Evolutionary conservation across 2,113 vertebrate genomes (phyloP).

Genomic region (Callorhinus ursinus): DNA sequence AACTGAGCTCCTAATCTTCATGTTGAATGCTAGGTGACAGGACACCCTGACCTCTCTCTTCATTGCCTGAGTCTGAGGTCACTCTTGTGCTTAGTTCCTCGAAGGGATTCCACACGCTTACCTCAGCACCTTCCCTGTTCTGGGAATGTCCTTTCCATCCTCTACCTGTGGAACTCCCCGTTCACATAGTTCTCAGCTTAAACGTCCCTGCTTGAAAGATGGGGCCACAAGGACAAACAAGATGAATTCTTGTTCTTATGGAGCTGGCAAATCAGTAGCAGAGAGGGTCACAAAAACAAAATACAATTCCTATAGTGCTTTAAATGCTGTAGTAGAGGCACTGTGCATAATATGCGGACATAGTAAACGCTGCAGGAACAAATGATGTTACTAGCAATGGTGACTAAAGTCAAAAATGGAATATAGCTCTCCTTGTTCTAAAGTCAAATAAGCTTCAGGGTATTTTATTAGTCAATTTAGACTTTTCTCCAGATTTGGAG

Average conservation of each 20-base stretch:
- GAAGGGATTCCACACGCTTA: background rate
- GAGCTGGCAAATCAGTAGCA: background rate
- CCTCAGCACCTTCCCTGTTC: background rate
- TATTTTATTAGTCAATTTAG: background rate
- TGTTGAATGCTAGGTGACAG: background rate
- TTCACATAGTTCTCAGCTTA: background rate
- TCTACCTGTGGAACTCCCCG: background rate
- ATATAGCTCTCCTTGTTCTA: background rate
- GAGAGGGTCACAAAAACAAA: background rate
- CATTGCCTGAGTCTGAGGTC: background rate
- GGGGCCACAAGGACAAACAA: too few relatives aligned
- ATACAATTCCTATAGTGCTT: background rate
- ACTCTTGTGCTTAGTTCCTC: background rate
- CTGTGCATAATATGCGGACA: accelerated
- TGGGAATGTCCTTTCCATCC: too few relatives aligned
- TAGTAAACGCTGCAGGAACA: background rate
- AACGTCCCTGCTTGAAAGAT: background rate
- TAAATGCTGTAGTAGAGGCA: background rate
- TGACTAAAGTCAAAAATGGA: background rate
- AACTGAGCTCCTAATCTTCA: background rate
- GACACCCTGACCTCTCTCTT: background rate
- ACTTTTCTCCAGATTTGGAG: background rate
- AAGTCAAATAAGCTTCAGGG: background rate
- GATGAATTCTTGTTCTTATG: background rate
- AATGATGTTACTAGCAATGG: background rate